These are phyloP conservation scores for Diploptera punctata DNA, from an alignment of 2,888 invertebrate genomes.

Conservation along the genomic window DNA sequence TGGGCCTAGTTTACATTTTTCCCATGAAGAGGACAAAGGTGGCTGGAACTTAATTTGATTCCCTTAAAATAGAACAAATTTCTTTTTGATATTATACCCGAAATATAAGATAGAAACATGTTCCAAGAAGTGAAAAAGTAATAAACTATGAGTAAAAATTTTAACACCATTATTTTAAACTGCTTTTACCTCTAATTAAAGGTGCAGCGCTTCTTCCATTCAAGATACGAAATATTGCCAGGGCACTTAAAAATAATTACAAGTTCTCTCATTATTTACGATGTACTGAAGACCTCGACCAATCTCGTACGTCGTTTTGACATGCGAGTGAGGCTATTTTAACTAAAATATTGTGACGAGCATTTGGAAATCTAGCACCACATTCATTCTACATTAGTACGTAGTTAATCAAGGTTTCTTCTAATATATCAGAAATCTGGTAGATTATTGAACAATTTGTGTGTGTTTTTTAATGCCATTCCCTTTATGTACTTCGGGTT, in stretches of 20 bases:
- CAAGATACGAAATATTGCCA: slow-evolving; percentile 19
- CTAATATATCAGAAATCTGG: no score
- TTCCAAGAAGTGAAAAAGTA: not conserved
- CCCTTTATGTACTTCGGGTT: no score
- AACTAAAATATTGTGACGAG: not conserved
- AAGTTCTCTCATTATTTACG: slow-evolving; percentile 18
- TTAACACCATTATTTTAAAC: slow-evolving; percentile 20
- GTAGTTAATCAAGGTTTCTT: not conserved
- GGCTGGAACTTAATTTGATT: no score
- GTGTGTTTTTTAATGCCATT: no score
- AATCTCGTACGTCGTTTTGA: slow-evolving; percentile 3
- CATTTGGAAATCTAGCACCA: not conserved
- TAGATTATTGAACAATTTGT: no score
- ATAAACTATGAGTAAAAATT: not conserved
- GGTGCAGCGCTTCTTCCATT: slow-evolving; percentile 10
- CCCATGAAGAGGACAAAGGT: no score
- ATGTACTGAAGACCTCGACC: slow-evolving; percentile 16
- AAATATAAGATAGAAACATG: not conserved
- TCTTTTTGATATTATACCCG: not conserved
- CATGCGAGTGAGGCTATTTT: slow-evolving; percentile 6
- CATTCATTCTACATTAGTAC: not conserved
- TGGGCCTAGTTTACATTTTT: no score
- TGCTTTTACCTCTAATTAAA: slow-evolving; percentile 16
- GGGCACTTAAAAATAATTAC: slow-evolving; percentile 25
- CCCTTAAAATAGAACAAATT: not conserved